phyloP scores from a whole-genome alignment of 2,888 invertebrate genomes.

The Eilema caniola region DNA sequence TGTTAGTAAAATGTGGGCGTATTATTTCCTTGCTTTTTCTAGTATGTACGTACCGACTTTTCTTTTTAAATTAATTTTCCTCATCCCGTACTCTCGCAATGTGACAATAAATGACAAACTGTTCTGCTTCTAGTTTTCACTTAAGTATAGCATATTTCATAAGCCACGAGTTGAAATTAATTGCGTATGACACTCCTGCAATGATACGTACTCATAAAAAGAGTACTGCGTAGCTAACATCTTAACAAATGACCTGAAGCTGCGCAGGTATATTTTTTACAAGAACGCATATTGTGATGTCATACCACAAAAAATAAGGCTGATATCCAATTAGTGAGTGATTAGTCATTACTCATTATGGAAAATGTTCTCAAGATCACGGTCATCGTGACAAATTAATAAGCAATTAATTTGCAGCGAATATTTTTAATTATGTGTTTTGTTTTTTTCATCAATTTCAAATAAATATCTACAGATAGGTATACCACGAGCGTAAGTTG shows the following conservation, averaged over 20 bases:
- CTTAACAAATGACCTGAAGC: background rate
- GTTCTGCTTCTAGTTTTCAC: background rate
- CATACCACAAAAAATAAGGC: background rate
- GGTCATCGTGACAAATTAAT: background rate
- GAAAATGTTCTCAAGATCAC: background rate
- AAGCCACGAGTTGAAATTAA: conserved; percentile 15
- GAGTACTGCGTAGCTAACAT: conserved; percentile 4
- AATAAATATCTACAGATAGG: too few relatives aligned
- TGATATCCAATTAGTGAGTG: background rate
- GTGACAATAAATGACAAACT: background rate
- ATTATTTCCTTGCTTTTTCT: background rate
- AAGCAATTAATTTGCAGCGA: background rate
- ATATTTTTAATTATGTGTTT: background rate
- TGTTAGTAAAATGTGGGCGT: background rate
- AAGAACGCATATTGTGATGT: background rate
- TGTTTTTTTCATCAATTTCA: background rate
- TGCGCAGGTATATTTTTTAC: background rate
- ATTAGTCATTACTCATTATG: background rate
- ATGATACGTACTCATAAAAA: background rate
- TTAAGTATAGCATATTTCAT: conserved; percentile 13
- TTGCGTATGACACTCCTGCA: conserved; percentile 3
- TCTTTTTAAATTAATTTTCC: background rate
- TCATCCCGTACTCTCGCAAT: background rate
- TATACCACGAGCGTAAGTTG: too few relatives aligned
- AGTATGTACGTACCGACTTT: background rate